Evolutionary conservation across 2,797 vertebrate genomes (phyloP).

Genomic region (Mareca strepera): DNA sequence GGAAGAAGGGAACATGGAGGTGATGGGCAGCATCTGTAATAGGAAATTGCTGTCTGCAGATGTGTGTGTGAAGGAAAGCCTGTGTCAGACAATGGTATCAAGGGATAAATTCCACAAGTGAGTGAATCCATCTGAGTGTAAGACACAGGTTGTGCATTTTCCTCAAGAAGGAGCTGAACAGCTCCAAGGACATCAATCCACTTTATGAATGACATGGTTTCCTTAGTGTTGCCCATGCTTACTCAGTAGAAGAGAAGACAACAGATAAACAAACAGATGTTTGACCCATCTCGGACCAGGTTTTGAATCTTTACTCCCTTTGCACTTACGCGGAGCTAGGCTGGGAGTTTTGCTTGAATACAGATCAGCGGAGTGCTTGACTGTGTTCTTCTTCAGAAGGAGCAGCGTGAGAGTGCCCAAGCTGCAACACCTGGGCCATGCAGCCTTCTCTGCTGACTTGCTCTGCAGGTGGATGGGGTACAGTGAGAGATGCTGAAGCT

Average conservation of each 20-base stretch:
- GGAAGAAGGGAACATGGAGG: conserved; percentile 54
- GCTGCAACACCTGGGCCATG: not conserved
- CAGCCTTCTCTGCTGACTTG: not conserved
- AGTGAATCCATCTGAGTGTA: conserved; percentile 68
- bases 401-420: not conserved
- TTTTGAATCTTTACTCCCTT: not conserved
- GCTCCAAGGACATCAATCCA: conserved; percentile 22
- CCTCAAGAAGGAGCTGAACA: conserved; percentile 29
- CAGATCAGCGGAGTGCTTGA: not conserved
- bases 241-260: not conserved
- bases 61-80: conserved; percentile 64
- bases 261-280: not conserved
- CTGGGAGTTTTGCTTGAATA: not conserved
- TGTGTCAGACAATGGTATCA: conserved; percentile 63
- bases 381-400: not conserved
- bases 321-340: not conserved
- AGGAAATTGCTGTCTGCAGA: conserved; percentile 71
- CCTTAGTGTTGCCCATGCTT: not conserved
- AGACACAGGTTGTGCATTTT: conserved; percentile 56
- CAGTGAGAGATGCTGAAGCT: not conserved
- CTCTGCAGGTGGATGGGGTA: not conserved
- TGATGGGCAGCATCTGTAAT: conserved; percentile 67
- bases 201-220: conserved; percentile 1
- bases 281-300: not conserved
- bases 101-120: conserved; percentile 73